Percentiles rank a stretch among this genome's conserved stretches.
Conservation (phyloP, 2,113 vertebrate species). For the Sterna hirundo region DNA sequence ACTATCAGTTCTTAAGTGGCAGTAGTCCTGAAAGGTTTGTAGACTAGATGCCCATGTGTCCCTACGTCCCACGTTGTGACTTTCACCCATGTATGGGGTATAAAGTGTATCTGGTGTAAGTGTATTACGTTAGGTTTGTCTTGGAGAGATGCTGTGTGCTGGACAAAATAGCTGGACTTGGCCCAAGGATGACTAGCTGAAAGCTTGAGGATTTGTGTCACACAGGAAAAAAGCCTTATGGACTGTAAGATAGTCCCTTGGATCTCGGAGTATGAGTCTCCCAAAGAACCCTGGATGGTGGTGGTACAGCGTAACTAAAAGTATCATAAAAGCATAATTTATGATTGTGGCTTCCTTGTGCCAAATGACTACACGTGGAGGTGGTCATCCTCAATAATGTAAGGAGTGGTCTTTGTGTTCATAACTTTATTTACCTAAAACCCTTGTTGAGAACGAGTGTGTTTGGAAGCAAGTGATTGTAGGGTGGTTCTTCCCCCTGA, state of each 20-base stretch:
- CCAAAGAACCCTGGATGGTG: not conserved
- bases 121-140: accelerated
- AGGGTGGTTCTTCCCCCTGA: not conserved
- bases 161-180: not conserved
- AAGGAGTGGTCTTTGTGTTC: not conserved
- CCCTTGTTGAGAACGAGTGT: not conserved
- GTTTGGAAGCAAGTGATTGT: not conserved
- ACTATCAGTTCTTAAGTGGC: not conserved
- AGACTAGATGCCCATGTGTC: not conserved
- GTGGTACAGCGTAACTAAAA: not conserved
- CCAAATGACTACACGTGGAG: not conserved
- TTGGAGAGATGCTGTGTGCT: not conserved
- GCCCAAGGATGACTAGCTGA: not conserved
- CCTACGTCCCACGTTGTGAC: not conserved
- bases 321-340: not conserved
- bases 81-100: not conserved
- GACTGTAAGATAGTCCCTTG: not conserved
- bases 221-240: not conserved
- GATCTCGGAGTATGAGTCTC: not conserved
- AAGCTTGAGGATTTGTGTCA: not conserved
- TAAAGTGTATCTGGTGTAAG: not conserved
- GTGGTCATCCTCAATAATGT: not conserved
- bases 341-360: not conserved
- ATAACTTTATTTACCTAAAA: not conserved
- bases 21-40: not conserved